Conservation (phyloP, 2,113 vertebrate species). For the Chelonoidis abingdonii region DNA sequence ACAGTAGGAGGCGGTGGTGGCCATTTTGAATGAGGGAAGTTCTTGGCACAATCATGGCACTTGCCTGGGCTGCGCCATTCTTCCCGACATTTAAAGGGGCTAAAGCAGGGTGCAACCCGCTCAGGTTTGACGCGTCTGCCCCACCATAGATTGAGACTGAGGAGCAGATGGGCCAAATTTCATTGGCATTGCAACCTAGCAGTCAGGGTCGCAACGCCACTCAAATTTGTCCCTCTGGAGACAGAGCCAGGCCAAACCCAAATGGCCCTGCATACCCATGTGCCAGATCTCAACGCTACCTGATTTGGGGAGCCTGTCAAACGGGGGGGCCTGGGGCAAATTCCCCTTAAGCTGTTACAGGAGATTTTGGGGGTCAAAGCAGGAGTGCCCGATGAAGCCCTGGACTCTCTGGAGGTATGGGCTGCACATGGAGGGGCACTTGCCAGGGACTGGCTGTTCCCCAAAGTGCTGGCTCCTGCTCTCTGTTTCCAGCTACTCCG, state of each 20-base stretch:
- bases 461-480: no score
- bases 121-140: neutral
- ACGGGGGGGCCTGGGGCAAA: neutral
- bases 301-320: neutral
- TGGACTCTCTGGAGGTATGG: neutral
- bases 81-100: no score
- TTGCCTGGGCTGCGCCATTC: no score
- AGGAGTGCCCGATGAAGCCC: neutral
- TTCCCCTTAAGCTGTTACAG: no score
- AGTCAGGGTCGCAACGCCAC: neutral
- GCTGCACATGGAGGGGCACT: neutral
- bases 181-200: neutral
- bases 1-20: neutral
- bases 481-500: neutral
- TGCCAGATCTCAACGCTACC: neutral
- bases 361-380: neutral
- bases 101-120: no score
- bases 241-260: neutral
- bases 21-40: neutral
- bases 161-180: neutral
- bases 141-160: neutral
- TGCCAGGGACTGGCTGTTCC: neutral
- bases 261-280: neutral
- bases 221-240: neutral
- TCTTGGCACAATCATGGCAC: no score